Evolutionary conservation across 2,888 invertebrate species (phyloP).

Genomic region (Agonopterix alstromeriana): DNA sequence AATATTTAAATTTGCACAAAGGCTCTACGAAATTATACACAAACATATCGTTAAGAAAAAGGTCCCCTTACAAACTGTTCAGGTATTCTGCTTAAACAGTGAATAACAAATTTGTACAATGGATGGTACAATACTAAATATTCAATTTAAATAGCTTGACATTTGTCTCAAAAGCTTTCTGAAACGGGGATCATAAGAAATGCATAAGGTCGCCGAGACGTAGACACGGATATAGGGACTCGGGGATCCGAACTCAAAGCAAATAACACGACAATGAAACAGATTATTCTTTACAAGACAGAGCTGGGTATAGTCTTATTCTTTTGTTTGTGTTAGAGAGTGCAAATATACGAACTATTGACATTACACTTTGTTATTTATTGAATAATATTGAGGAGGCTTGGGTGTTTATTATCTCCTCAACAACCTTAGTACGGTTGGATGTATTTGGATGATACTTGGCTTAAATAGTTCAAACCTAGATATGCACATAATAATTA

Average conservation of each 20-base stretch:
- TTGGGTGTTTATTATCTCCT: no score
- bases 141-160: constrained; percentile 64
- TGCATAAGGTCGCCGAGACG: constrained; percentile 49
- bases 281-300: constrained; percentile 4
- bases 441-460: no score
- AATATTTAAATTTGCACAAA: constrained; percentile 6
- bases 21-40: constrained; percentile 10
- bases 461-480: no score
- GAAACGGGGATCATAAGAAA: constrained; percentile 52
- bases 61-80: constrained; percentile 29
- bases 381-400: no score
- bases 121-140: constrained; percentile 61
- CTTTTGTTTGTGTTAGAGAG: no score
- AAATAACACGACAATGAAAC: constrained; percentile 30
- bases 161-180: constrained; percentile 62
- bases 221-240: constrained; percentile 35
- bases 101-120: constrained; percentile 61
- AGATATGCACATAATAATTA: no score
- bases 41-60: constrained; percentile 29
- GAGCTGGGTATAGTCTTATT: no score
- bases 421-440: no score
- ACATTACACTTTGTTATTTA: no score
- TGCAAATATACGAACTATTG: no score
- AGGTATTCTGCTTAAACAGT: constrained; percentile 53
- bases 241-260: constrained; percentile 26